Conservation (phyloP, 2,888 invertebrate species). For the Maniola hyperantus region DNA sequence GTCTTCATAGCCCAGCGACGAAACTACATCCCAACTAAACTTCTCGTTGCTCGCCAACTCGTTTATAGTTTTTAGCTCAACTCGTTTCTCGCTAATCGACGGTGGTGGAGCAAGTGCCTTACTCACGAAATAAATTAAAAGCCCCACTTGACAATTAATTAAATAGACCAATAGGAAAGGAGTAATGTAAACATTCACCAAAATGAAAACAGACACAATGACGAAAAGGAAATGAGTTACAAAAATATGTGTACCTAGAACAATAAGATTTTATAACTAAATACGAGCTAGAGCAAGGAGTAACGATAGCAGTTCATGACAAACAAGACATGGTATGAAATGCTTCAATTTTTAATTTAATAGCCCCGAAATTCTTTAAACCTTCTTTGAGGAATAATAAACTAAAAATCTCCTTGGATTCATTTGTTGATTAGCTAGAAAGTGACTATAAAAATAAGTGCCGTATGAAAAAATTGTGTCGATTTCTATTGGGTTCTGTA, state of each 20-base stretch:
- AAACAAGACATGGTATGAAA: background rate
- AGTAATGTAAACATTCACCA: background rate
- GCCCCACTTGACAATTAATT: background rate
- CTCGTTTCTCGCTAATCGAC: too few species aligned
- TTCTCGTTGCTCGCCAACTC: too few species aligned
- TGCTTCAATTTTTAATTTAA: background rate
- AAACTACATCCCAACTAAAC: too few species aligned
- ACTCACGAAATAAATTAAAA: conserved; percentile 1
- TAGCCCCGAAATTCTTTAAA: too few species aligned
- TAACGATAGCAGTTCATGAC: background rate
- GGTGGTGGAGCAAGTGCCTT: too few species aligned
- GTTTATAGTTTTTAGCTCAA: too few species aligned
- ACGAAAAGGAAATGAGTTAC: background rate
- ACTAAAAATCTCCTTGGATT: background rate
- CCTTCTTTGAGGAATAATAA: background rate
- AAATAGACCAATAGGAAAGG: conserved; percentile 2
- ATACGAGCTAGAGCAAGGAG: background rate
- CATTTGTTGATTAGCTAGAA: background rate
- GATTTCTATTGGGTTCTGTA: background rate
- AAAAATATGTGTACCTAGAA: background rate
- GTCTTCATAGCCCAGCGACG: too few species aligned
- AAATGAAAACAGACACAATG: background rate
- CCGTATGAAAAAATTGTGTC: background rate
- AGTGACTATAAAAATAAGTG: conserved; percentile 1
- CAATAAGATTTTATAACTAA: background rate